These are phyloP conservation scores for Lampris megalopsis DNA, from an alignment of 2,113 vertebrate species.

Conservation along the genomic window DNA sequence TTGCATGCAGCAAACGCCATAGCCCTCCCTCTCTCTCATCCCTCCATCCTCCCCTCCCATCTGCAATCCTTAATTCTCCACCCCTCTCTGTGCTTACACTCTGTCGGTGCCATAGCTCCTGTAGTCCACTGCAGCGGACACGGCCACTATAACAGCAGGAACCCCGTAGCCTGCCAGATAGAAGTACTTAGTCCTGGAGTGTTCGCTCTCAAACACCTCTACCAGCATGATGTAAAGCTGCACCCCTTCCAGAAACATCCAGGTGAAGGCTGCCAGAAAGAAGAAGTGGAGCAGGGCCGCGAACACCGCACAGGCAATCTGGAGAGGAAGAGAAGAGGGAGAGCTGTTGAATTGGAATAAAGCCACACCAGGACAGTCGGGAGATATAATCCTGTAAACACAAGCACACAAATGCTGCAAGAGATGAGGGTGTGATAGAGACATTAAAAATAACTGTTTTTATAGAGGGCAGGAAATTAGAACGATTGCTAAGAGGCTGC, in stretches of 20 bases:
- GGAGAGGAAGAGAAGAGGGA: conserved; percentile 41
- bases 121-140: conserved; percentile 96
- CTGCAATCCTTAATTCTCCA: background rate
- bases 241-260: conserved; percentile 99
- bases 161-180: conserved; percentile 97
- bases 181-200: conserved; percentile 96
- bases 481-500: conserved; percentile 29
- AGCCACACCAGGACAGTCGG: conserved; percentile 5
- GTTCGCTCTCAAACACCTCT: conserved; percentile 98
- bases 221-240: conserved; percentile 99
- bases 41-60: conserved; percentile 46
- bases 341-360: conserved; percentile 46
- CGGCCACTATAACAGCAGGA: conserved; percentile 94
- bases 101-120: conserved; percentile 94
- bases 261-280: conserved; percentile 98
- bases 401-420: conserved; percentile 18
- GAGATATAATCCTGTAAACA: conserved; percentile 27
- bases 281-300: conserved; percentile 98
- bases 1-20: conserved; percentile 7
- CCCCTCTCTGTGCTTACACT: conserved; percentile 71
- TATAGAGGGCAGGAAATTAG: conserved; percentile 27
- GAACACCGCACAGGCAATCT: conserved; percentile 98
- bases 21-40: conserved; percentile 11
- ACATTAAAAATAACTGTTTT: conserved; percentile 31
- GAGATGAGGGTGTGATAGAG: conserved; percentile 24